phyloP scores from a whole-genome alignment of 2,113 vertebrate species.

The Cheilinus undulatus region DNA sequence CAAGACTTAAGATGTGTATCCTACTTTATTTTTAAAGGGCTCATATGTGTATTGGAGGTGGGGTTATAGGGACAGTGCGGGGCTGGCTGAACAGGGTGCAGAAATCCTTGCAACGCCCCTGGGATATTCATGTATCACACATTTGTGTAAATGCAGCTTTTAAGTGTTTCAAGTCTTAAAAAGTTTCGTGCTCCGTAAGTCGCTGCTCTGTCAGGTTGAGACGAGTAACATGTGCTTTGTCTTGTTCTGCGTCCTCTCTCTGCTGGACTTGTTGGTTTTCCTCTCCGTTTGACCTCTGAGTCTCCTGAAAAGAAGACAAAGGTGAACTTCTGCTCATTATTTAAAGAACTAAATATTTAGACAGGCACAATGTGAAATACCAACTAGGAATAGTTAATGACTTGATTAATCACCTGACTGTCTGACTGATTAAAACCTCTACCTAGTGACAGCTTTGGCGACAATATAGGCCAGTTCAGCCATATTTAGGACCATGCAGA shows the following conservation, averaged over 20 bases:
- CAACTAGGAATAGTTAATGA: background rate
- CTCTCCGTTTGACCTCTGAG: constrained; percentile 19
- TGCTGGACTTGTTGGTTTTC: constrained; percentile 28
- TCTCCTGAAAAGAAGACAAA: constrained; percentile 39
- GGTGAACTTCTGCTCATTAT: background rate
- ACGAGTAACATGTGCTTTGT: constrained; percentile 58
- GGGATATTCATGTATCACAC: too few species aligned
- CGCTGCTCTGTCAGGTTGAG: constrained; percentile 39
- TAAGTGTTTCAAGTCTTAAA: constrained; percentile 7
- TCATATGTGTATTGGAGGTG: too few species aligned
- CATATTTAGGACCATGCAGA: constrained; percentile 81
- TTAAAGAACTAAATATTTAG: too few species aligned
- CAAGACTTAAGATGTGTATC: too few species aligned
- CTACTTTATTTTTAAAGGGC: too few species aligned
- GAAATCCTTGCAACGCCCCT: too few species aligned
- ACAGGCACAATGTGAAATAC: too few species aligned
- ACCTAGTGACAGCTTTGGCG: constrained; percentile 72
- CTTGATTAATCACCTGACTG: constrained; percentile 46
- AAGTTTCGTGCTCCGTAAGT: background rate
- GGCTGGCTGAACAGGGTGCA: too few species aligned
- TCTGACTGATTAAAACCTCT: constrained; percentile 45
- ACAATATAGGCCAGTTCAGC: constrained; percentile 79
- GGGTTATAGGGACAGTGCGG: too few species aligned
- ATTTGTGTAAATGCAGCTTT: background rate
- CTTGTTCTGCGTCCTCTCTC: constrained; percentile 63